Base-by-base conservation (phyloP, 92 coral and sea anemone genomes). In the Siderastrea siderea region DNA sequence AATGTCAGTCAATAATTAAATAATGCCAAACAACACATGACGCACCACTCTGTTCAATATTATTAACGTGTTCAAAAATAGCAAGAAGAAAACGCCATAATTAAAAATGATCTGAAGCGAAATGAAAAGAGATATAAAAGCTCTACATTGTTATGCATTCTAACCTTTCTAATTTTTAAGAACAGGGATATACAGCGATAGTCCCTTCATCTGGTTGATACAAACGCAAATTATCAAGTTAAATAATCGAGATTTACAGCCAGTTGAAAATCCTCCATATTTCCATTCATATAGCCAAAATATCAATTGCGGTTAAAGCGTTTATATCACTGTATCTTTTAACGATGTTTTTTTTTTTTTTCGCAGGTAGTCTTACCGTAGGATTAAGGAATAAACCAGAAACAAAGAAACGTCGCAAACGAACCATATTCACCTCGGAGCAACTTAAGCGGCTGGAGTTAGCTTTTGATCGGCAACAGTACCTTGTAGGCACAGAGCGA, bases 371-470 rank as follows among this genome's bases (percentile, higher is more conserved):
- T 50, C 72, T 83, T 11, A 52, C 71, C 10, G 44, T 51, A 43
- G 87, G 80, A 47, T 13, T 60, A 43, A 72, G 87, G 26, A 80
- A 61, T 7, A 83, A 83, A 83, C 79, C 87, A 49, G 87, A 83
- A 61, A 48, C 80, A 19, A 72, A 83, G 87, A 93, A 94, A 77
- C 86, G 98, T 3, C 89, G 99, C 47, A 97, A 96, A 78, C 78
- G 99, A 53, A 97, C 99, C 58, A 97, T 97, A 9, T 97, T 97
- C 79, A 97, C 99, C 0, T 93, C 99, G 10, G 98, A 97, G 50
- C 99, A 97, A 71, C 91, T 97, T 43, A 91, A 93, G 78, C 79
- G 91, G 69, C 92, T 97, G 51, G 99, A 97, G 77, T 91, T 92
- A 51, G 99, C 96, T 51, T 97, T 97, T 60, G 98, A 97, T 8